These are phyloP conservation scores for Rhincodon typus DNA, from an alignment of 2,797 vertebrate genomes.

Conservation along the genomic window DNA sequence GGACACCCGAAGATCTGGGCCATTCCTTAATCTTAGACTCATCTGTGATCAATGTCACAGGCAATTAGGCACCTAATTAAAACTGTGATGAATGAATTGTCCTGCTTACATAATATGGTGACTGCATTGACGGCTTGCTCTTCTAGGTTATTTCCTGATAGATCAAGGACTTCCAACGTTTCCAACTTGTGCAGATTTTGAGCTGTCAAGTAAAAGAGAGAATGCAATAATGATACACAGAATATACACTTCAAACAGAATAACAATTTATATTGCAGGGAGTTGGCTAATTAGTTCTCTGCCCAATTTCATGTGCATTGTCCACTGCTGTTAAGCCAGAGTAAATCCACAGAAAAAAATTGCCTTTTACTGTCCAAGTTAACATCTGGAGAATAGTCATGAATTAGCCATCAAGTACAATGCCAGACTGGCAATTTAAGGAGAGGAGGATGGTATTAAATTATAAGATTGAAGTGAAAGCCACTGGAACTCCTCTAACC, in stretches of 20 bases:
- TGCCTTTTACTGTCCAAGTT: neutral
- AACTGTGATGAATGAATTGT: neutral
- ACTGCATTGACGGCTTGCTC: constrained; percentile 45
- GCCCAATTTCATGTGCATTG: neutral
- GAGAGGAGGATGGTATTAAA: neutral
- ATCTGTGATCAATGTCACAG: neutral
- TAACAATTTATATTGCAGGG: neutral
- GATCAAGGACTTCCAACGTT: constrained; percentile 48
- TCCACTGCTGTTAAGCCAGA: neutral
- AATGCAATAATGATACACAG: neutral
- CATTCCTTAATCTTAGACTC: neutral
- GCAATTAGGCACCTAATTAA: neutral
- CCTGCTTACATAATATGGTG: constrained; percentile 44
- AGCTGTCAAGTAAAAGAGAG: constrained; percentile 43
- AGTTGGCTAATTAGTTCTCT: neutral
- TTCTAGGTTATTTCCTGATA: constrained; percentile 50
- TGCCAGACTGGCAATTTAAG: neutral
- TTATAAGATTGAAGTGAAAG: neutral
- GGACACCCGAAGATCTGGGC: no score
- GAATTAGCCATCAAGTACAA: no score
- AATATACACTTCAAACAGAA: neutral
- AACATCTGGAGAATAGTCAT: neutral
- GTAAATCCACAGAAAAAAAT: neutral
- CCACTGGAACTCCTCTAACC: neutral
- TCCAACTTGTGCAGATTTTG: constrained; percentile 48